Evolutionary conservation across 2,797 vertebrate genomes (phyloP), one percentile per base, ranked within the genome.

Genomic region (Toxotes lorentzi): DNA sequence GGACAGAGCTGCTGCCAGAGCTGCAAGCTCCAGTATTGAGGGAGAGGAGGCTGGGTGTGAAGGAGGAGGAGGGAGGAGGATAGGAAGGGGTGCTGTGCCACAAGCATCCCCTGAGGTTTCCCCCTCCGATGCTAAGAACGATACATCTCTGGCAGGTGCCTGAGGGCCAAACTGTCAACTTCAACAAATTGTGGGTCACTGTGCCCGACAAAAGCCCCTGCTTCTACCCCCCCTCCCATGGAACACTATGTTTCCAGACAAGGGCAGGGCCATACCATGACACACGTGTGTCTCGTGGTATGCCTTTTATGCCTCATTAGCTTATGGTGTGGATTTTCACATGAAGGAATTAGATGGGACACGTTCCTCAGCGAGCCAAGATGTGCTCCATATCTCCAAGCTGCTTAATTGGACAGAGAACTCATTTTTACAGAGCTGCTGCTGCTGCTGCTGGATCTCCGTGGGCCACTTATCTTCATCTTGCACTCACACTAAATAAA

Each of bases 291-390:
- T n/a, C 27, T 30, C 27, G 4, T 3, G 27, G 27, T 30, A 30
- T 30, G 27, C 82, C 82, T 82, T 91, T 88, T 76, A 90, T 83
- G 86, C 85, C 84, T 90, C 90, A 88, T 93, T 92, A 90, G 71
- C 73, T 84, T 76, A 51, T 56, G 65, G 54, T 84, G 73, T 79
- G 58, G 78, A 83, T 75, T 76, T 89, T 88, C 74, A 86, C 76
- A 78, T 69, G 59, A 83, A 79, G 76, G 78, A 91, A 88, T 90
- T 83, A 83, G 50, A 85, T 6, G 9, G 74, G 75, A 74, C 76
- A 68, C 43, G 43, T 66, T 87, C 78, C 70, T 83, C 64, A 50
- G 71, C 13, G 2, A 80, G 72, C 62, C 81, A 69, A 81, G 83
- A 89, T 82, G 73, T 78, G 82, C 73, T 82, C 67, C 59, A 60